Evolutionary conservation across 1,140 invertebrate species (phyloP), one percentile per base, ranked within the genome.

Genomic region (Aphaenogaster floridana): DNA sequence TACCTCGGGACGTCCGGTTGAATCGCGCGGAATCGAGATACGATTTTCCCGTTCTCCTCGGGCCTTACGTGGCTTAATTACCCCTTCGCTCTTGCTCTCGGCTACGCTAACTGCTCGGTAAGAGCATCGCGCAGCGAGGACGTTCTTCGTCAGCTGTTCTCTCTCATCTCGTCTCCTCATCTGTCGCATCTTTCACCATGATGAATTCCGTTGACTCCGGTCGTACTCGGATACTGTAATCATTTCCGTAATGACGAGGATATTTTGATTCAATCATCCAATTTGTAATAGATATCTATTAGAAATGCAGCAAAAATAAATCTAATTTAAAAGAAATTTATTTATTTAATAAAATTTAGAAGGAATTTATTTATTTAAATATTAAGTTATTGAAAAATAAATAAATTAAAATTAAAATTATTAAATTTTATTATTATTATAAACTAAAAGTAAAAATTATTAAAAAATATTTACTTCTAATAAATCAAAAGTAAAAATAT

Each of bases 51-150:
- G 39, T 61, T 84, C 69, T 76, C 80, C 36, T 63, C 7, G 13
- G n/a, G 45, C 42, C 68, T 59, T 71, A 81, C 50, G 79, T 54
- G 45, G 42, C n/a, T 81, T 84, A 84, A 84, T 76, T 84, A 39
- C 80, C 34, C 57, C 42, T 76, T 76, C 42, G 80, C 80, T 84
- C 52, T 50, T 84, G 48, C 80, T 61, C 42, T 61, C 79, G 39
- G 45, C 69, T 36, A 39, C 34, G 54, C 28, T 34, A n/a, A 36
- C 9, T 8, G 21, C 11, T 45, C 48, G 11, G 80, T 61, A 74
- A 61, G 2, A 84, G 34, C 42, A 21, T 9, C 7, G 54, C 21
- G 8, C 9, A 21, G 4, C 78, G 80, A 74, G 68, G 11, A 48
- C 28, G 28, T 74, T 81, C n/a, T 57, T 57, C 48, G 11, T 63